Conservation (phyloP, 2,888 invertebrate genomes). For the Aleiodes alternator region DNA sequence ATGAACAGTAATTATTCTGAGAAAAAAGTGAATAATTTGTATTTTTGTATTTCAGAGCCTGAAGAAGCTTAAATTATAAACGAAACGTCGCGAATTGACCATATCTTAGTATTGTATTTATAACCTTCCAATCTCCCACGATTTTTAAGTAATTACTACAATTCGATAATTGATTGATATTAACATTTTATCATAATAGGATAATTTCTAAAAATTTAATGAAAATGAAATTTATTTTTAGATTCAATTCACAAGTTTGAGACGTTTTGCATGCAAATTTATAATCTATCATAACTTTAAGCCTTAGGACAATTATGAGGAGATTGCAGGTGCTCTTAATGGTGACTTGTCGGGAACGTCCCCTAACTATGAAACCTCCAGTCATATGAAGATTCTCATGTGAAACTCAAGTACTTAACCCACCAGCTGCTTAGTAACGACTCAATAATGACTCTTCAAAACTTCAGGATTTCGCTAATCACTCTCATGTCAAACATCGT, state of each 20-base stretch:
- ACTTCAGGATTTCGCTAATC: conserved; percentile 40
- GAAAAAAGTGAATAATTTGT: too few relatives aligned
- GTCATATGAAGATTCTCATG: conserved; percentile 19
- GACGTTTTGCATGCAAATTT: conserved; percentile 1
- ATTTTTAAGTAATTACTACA: too few relatives aligned
- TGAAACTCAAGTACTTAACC: conserved; percentile 13
- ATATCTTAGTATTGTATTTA: too few relatives aligned
- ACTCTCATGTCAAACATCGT: conserved; percentile 14
- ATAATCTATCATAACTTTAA: conserved; percentile 20
- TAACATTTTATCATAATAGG: neutral
- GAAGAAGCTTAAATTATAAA: too few relatives aligned
- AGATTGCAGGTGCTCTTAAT: conserved; percentile 27
- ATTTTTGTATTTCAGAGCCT: too few relatives aligned
- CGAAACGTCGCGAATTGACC: too few relatives aligned
- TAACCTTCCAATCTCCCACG: too few relatives aligned
- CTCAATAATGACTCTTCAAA: conserved; percentile 63
- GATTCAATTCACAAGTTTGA: neutral
- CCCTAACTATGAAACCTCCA: conserved; percentile 37
- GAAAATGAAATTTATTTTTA: neutral
- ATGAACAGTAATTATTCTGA: too few relatives aligned
- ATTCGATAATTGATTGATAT: too few relatives aligned
- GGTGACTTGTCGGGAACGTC: conserved; percentile 41
- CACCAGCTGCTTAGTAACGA: conserved; percentile 62
- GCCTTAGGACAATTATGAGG: conserved; percentile 2
- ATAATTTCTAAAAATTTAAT: neutral